phyloP scores from a whole-genome alignment of 1,140 invertebrate genomes.

The Heterodera schachtii region DNA sequence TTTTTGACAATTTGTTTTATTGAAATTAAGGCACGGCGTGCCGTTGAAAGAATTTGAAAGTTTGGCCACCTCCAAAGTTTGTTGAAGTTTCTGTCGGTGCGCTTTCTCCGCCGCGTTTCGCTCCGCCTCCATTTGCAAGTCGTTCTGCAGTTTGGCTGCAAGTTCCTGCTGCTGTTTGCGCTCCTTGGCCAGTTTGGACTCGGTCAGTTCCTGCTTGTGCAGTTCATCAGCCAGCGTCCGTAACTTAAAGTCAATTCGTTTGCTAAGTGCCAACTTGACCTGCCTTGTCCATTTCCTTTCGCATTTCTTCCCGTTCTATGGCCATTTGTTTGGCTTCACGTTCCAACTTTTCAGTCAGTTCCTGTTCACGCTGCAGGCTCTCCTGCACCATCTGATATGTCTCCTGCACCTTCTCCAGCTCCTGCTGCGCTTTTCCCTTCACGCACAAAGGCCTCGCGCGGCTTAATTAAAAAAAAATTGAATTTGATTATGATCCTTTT shows the following conservation, averaged over 20 bases:
- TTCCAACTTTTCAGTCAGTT: constrained; percentile 96
- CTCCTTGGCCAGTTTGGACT: constrained; percentile 98
- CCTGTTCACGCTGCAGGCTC: constrained; percentile 78
- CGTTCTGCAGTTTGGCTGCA: constrained; percentile 86
- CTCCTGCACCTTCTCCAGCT: constrained; percentile 87
- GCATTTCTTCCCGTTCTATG: constrained; percentile 75
- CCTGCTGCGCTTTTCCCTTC: constrained; percentile 68
- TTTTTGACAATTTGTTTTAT: too few relatives aligned
- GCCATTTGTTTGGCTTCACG: constrained; percentile 91
- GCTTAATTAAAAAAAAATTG: neutral
- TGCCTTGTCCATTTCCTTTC: constrained; percentile 42
- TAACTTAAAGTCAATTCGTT: too few relatives aligned
- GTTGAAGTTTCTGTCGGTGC: constrained; percentile 94
- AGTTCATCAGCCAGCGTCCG: constrained; percentile 97
- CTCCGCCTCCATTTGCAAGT: constrained; percentile 95
- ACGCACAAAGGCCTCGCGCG: constrained; percentile 28
- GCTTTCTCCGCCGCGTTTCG: constrained; percentile 98
- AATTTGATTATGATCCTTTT: neutral
- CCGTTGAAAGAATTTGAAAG: too few relatives aligned
- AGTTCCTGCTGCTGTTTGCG: constrained; percentile 91
- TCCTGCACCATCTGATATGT: constrained; percentile 79
- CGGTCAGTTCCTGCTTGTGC: constrained; percentile 96
- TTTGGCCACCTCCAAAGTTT: constrained; percentile 84
- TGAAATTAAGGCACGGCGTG: too few relatives aligned
- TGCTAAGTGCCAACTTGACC: constrained; percentile 9